These are phyloP conservation scores for Alectura lathami DNA, from an alignment of 2,113 vertebrate genomes.

Conservation along the genomic window DNA sequence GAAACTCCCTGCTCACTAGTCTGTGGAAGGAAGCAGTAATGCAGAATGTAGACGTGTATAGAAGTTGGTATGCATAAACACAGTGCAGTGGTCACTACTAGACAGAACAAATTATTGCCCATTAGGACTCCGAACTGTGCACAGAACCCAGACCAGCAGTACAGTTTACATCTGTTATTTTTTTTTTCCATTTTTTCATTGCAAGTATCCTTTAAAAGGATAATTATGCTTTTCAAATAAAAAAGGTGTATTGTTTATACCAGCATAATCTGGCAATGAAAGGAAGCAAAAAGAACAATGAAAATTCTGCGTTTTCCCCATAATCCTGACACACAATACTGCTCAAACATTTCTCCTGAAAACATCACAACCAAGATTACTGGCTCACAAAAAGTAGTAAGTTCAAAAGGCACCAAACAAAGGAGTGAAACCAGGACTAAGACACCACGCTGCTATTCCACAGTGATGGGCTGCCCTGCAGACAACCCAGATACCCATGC, in stretches of 20 bases:
- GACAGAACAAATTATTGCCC: not conserved
- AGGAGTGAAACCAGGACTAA: not conserved
- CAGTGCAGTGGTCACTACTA: not conserved
- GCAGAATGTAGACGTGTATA: not conserved
- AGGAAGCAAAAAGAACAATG: not conserved
- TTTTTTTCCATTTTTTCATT: not conserved
- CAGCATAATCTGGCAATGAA: not conserved
- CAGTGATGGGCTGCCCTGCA: not conserved
- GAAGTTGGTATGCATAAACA: not conserved
- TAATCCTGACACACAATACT: not conserved
- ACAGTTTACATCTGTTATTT: not conserved
- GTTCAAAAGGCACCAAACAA: not conserved
- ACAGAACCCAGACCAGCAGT: not conserved
- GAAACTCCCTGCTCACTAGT: not conserved
- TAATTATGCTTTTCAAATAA: not conserved
- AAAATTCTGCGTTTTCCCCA: not conserved
- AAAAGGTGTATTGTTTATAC: not conserved
- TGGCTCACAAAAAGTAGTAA: not conserved
- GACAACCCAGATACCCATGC: not conserved
- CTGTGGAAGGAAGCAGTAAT: not conserved
- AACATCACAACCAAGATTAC: not conserved
- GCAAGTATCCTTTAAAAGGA: not conserved
- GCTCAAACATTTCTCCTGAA: not conserved
- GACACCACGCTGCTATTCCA: not conserved
- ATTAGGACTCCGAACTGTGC: not conserved